Base-by-base conservation (phyloP, 2,113 vertebrate species). In the Oceanodroma tethys region DNA sequence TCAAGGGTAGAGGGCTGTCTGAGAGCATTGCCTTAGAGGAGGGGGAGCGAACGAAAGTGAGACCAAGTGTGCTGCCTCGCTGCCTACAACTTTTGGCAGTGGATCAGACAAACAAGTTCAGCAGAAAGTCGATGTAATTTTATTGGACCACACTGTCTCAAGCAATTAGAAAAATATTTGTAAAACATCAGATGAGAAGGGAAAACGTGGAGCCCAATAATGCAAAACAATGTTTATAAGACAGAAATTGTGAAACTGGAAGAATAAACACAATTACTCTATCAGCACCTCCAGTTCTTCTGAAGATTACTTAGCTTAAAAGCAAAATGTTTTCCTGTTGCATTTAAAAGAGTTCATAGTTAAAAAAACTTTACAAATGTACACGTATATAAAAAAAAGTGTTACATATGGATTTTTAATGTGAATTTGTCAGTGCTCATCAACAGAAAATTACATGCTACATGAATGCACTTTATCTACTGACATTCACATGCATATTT, bases 81-180 rank as follows among this genome's bases (percentile, higher is more conserved):
- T 98, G 97, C 94, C 97, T 98, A 78, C 97, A 98, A 98, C 96
- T 97, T 95, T 96, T 98, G 98, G 98, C 98, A 98, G 94, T 9
- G 88, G 97, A 98, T 98, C 98, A 98, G 95, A 98, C 97, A 98
- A 96, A 93, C 96, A 97, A 98, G 97, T 98, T 98, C 97, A 98
- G 96, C 97, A 95, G 97, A 97, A 98, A 98, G 98, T 95, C 94
- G 96, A 98, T 96, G 97, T 98, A 97, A 97, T 97, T 98, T 98
- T 98, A 98, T 98, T 98, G 98, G 98, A 98, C 97, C 98, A 98
- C 98, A 98, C 98, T 98, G 98, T 98, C 98, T 98, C 97, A 95
- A 97, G 97, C 98, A 98, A 98, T 98, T 98, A 98, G 98, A 98
- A 98, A 98, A 98, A 98, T 98, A 98, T 98, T 98, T 98, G 98